phyloP scores from a whole-genome alignment of 2,113 vertebrate genomes.

The Lepus europaeus region DNA sequence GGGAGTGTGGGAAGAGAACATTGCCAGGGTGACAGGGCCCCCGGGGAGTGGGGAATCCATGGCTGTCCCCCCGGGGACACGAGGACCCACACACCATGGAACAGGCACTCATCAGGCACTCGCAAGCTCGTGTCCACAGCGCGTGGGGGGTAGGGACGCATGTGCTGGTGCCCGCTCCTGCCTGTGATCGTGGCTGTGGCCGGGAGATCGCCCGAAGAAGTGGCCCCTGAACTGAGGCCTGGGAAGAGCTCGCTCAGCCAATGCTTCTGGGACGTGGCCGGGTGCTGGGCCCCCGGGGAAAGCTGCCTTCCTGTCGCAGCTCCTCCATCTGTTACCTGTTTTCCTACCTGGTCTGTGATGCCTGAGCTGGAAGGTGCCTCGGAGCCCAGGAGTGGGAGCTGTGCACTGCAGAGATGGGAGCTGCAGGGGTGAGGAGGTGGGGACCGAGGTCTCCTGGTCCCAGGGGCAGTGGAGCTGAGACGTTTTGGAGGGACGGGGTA shows the following conservation, averaged over 20 bases:
- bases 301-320: too few relatives aligned
- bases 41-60: too few relatives aligned
- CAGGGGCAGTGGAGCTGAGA: fast-evolving
- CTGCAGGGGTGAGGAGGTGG: too few relatives aligned
- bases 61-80: fast-evolving
- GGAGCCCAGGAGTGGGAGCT: too few relatives aligned
- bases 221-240: too few relatives aligned
- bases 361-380: too few relatives aligned
- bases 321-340: fast-evolving
- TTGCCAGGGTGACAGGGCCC: fast-evolving
- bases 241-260: fast-evolving
- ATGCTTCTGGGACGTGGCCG: neutral
- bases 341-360: neutral
- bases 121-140: too few relatives aligned
- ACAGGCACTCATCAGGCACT: fast-evolving
- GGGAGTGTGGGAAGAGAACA: too few relatives aligned
- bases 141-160: neutral
- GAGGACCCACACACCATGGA: fast-evolving
- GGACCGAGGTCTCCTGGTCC: too few relatives aligned
- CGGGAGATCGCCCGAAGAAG: fast-evolving
- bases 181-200: fast-evolving
- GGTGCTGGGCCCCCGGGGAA: too few relatives aligned
- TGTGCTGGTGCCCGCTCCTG: fast-evolving
- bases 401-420: too few relatives aligned
- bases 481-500: neutral